phyloP scores from a whole-genome alignment of 2,888 invertebrate species.

The Sthenelais limicola region DNA sequence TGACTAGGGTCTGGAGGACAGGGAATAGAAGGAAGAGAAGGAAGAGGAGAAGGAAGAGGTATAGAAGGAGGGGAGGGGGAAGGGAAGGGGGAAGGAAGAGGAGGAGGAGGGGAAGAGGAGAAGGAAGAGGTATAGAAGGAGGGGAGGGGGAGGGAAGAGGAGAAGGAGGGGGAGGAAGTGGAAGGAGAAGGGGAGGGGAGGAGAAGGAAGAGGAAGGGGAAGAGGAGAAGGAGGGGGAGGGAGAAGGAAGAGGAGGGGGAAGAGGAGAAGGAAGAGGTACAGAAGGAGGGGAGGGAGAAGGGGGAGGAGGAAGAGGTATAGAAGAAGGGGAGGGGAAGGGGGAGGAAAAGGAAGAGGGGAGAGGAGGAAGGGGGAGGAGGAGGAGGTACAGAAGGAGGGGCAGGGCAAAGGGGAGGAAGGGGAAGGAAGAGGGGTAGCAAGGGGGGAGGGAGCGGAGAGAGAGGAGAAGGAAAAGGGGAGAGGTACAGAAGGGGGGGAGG shows the following conservation, averaged over 20 bases:
- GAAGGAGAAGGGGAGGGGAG: constrained; percentile 6
- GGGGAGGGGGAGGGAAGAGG: constrained; percentile 22
- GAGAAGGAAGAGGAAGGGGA: neutral
- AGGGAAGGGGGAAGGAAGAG: neutral
- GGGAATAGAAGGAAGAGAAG: neutral
- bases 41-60: constrained; percentile 16
- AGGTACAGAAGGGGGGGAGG: neutral
- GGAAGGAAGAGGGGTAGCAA: neutral
- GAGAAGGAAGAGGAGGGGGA: neutral
- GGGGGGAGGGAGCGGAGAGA: neutral
- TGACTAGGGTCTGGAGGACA: neutral
- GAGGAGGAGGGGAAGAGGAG: neutral
- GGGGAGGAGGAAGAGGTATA: neutral
- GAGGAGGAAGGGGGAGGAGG: neutral
- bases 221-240: constrained; percentile 13
- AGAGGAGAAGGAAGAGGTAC: neutral
- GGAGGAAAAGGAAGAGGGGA: neutral
- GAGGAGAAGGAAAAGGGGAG: neutral
- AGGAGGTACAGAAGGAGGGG: too few relatives aligned
- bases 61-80: neutral
- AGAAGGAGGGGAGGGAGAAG: neutral
- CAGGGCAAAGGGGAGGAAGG: neutral
- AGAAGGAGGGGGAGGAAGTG: constrained; percentile 1
- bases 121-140: neutral
- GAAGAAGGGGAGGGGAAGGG: neutral